phyloP scores from a whole-genome alignment of 2,888 invertebrate species.

The Ophonus ardosiacus region DNA sequence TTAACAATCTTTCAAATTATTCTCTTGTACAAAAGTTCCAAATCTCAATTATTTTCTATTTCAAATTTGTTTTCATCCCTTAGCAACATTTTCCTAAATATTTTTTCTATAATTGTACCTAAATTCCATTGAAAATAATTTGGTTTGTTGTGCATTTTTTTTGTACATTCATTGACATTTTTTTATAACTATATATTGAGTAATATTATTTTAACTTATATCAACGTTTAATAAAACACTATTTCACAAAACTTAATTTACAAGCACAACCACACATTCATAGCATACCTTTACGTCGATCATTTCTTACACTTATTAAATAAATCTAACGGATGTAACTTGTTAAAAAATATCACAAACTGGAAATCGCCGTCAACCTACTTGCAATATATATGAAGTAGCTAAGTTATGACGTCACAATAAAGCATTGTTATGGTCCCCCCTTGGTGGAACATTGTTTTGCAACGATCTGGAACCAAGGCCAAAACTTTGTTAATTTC shows the following conservation, averaged over 20 bases:
- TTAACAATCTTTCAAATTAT: too few relatives aligned
- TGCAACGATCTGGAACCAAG: constrained; percentile 62
- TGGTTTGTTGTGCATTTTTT: too few relatives aligned
- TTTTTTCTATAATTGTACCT: too few relatives aligned
- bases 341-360: constrained; percentile 67
- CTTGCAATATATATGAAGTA: constrained; percentile 72
- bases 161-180: too few relatives aligned
- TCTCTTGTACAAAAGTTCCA: too few relatives aligned
- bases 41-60: too few relatives aligned
- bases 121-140: too few relatives aligned
- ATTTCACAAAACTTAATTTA: not conserved
- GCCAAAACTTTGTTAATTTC: constrained; percentile 51
- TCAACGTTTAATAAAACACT: too few relatives aligned
- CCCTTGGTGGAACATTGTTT: constrained; percentile 50
- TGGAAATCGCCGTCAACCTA: constrained; percentile 68
- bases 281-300: constrained; percentile 42
- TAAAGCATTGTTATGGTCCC: constrained; percentile 55
- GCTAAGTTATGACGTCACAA: constrained; percentile 66
- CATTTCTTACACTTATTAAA: constrained; percentile 33
- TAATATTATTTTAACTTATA: too few relatives aligned
- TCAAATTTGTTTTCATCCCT: too few relatives aligned
- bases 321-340: constrained; percentile 15
- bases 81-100: too few relatives aligned
- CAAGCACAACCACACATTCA: not conserved
- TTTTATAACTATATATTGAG: too few relatives aligned